Percentiles rank a stretch among this genome's conserved stretches.
Evolutionary conservation across 2,888 invertebrate genomes (phyloP).

Genomic region (Sinhomidia bicolor): DNA sequence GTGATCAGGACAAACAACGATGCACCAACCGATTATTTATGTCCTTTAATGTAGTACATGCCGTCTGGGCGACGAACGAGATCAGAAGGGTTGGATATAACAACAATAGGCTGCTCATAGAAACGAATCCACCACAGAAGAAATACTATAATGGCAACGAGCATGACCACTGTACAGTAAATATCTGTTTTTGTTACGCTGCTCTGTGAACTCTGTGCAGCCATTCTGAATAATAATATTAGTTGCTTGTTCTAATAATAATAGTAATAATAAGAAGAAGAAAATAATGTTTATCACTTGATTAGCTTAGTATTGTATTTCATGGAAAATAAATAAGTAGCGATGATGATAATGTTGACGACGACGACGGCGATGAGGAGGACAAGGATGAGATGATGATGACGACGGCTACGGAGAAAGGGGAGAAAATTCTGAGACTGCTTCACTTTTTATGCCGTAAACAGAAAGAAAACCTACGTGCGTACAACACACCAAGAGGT

Average conservation of each 20-base stretch:
- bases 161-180: conserved; percentile 43
- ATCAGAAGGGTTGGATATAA: background rate
- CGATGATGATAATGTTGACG: background rate
- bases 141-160: conserved; percentile 44
- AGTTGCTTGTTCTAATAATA: background rate
- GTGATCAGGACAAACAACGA: too few species aligned
- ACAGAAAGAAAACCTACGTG: conserved; percentile 12
- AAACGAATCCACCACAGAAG: conserved; percentile 46
- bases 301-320: background rate
- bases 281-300: background rate
- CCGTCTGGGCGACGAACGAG: conserved; percentile 35
- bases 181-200: conserved; percentile 44
- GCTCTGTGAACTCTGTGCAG: background rate
- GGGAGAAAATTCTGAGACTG: conserved; percentile 25
- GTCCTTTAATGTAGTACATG: conserved; percentile 8
- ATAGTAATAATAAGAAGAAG: too few species aligned
- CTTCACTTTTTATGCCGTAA: conserved; percentile 25
- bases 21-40: background rate
- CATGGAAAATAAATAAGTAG: background rate
- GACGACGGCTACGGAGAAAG: conserved; percentile 14
- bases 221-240: background rate
- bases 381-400: conserved; percentile 9
- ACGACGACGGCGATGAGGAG: background rate
- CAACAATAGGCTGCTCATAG: conserved; percentile 14
- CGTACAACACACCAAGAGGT: background rate